These are phyloP conservation scores for Pedionomus torquatus DNA, from an alignment of 2,113 vertebrate genomes.

Conservation along the genomic window DNA sequence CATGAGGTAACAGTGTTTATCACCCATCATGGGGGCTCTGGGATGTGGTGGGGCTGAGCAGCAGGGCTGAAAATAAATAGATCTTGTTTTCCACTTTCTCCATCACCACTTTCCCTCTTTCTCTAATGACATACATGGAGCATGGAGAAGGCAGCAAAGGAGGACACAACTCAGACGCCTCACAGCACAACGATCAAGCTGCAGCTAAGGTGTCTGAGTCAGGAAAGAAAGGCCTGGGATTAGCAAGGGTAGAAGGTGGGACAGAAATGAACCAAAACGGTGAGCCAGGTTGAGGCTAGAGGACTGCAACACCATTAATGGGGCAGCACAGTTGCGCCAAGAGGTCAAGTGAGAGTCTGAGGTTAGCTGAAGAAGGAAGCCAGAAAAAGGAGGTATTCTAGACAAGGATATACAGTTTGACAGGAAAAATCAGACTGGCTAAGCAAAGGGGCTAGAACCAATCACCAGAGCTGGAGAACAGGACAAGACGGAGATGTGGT, in stretches of 20 bases:
- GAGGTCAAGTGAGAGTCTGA: rapidly evolving
- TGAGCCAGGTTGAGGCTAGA: neutral
- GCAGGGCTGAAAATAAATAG: neutral
- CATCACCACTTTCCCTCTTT: neutral
- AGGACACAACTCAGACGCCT: neutral
- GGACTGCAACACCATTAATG: neutral
- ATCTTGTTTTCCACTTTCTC: neutral
- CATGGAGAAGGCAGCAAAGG: neutral
- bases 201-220: neutral
- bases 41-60: neutral
- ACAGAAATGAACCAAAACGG: neutral
- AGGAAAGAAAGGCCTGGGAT: neutral
- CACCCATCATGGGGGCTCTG: neutral
- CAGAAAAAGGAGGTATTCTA: neutral
- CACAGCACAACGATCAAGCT: neutral
- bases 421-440: neutral
- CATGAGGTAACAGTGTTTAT: neutral
- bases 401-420: neutral
- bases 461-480: neutral
- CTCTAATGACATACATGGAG: neutral
- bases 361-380: neutral
- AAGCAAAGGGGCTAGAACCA: neutral
- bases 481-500: neutral
- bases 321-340: neutral
- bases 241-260: neutral